Evolutionary conservation across 1,140 invertebrate genomes (phyloP).

Genomic region (Leptopilina clavipes): DNA sequence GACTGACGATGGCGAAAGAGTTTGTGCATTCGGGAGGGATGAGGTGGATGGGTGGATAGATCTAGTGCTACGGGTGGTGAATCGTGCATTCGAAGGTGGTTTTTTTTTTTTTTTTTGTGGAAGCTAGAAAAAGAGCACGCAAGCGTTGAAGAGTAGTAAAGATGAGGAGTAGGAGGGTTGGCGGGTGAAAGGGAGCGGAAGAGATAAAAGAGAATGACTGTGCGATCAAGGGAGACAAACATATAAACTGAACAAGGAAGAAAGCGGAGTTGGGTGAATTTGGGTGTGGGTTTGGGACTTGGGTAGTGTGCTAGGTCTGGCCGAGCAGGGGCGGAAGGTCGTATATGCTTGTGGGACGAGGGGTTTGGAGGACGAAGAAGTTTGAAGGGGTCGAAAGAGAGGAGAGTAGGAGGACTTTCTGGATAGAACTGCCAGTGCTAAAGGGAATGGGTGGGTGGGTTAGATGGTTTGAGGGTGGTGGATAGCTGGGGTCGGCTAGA

Average conservation of each 20-base stretch:
- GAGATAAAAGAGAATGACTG: slow-evolving; percentile 32
- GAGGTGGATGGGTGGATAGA: slow-evolving; percentile 6
- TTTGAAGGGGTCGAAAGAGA: slow-evolving; percentile 46
- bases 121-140: slow-evolving; percentile 40
- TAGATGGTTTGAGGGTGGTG: slow-evolving; percentile 19
- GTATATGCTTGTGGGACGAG: slow-evolving; percentile 55
- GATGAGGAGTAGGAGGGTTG: not conserved
- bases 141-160: slow-evolving; percentile 23
- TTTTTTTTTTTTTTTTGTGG: not conserved
- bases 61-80: slow-evolving; percentile 43
- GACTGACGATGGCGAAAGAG: slow-evolving; percentile 66
- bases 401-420: slow-evolving; percentile 30
- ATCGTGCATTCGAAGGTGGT: slow-evolving; percentile 45
- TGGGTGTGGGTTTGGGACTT: slow-evolving; percentile 68
- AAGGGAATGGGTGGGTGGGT: slow-evolving; percentile 46
- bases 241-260: slow-evolving; percentile 39
- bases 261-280: slow-evolving; percentile 40
- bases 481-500: slow-evolving; percentile 63
- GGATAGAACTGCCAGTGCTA: slow-evolving; percentile 18
- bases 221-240: slow-evolving; percentile 35
- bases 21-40: slow-evolving; percentile 54
- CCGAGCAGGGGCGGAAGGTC: slow-evolving; percentile 64
- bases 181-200: slow-evolving; percentile 37
- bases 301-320: slow-evolving; percentile 65
- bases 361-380: slow-evolving; percentile 24